Percentiles rank a stretch among this genome's conserved stretches.
phyloP scores from a whole-genome alignment of 2,888 invertebrate genomes.

The Tortrix viridana region DNA sequence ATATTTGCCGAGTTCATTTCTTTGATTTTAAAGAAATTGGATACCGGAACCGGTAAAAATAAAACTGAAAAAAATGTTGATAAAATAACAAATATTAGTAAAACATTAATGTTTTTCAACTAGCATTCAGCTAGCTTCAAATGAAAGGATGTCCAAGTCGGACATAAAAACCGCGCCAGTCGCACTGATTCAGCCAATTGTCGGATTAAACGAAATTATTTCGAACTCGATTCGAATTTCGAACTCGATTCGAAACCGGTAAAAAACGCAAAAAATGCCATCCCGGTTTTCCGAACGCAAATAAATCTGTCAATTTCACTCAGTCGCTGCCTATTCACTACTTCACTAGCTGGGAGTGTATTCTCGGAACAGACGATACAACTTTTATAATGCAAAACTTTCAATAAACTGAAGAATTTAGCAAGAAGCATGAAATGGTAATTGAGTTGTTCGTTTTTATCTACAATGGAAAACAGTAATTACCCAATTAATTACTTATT shows the following conservation, averaged over 20 bases:
- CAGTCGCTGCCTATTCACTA: slow-evolving; percentile 64
- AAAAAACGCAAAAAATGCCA: slow-evolving; percentile 75
- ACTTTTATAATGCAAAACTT: not conserved
- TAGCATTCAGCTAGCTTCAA: slow-evolving; percentile 1
- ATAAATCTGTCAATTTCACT: slow-evolving; percentile 84
- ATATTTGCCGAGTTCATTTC: too few relatives aligned
- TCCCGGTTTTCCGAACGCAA: slow-evolving; percentile 73
- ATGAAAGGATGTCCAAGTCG: too few relatives aligned
- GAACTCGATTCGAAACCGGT: slow-evolving; percentile 46
- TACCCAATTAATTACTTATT: too few relatives aligned
- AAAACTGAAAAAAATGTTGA: not conserved
- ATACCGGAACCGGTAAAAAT: too few relatives aligned
- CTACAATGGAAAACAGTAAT: too few relatives aligned
- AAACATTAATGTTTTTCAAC: not conserved
- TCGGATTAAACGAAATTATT: slow-evolving; percentile 50
- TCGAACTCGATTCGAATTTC: slow-evolving; percentile 41
- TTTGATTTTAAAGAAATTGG: too few relatives aligned
- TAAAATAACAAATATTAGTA: not conserved
- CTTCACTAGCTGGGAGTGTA: slow-evolving; percentile 43
- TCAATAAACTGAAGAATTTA: too few relatives aligned
- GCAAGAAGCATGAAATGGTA: too few relatives aligned
- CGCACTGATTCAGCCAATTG: slow-evolving; percentile 26
- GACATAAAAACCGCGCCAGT: slow-evolving; percentile 41
- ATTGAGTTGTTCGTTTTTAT: too few relatives aligned
- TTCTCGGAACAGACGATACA: slow-evolving; percentile 10